These are phyloP conservation scores for Nerophis lumbriciformis DNA, from an alignment of 2,113 vertebrate genomes.

Conservation along the genomic window DNA sequence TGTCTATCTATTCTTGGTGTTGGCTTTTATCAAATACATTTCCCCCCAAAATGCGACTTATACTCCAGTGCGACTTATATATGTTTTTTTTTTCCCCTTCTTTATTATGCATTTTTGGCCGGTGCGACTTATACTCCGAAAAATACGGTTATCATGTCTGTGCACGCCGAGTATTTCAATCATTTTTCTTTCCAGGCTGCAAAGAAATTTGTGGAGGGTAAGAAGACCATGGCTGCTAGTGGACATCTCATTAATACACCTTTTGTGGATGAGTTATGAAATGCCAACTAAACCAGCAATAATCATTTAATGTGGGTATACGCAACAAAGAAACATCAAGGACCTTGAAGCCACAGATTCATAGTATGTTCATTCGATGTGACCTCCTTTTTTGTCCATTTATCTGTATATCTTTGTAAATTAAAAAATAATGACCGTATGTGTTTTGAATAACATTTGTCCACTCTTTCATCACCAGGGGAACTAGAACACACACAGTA, in stretches of 20 bases:
- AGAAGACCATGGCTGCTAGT: conserved; percentile 84
- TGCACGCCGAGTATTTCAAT: background rate
- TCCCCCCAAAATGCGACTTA: too few relatives aligned
- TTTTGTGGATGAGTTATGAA: conserved; percentile 81
- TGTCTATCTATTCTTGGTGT: too few relatives aligned
- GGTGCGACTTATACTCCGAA: too few relatives aligned
- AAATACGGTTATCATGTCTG: too few relatives aligned
- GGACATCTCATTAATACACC: conserved; percentile 82
- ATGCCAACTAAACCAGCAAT: background rate
- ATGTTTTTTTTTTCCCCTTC: too few relatives aligned
- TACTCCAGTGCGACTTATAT: too few relatives aligned
- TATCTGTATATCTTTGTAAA: conserved; percentile 67
- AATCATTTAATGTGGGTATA: background rate
- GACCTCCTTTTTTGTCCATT: conserved; percentile 19
- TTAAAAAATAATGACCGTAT: conserved; percentile 54
- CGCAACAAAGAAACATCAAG: background rate
- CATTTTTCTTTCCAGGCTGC: conserved; percentile 75
- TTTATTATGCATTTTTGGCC: too few relatives aligned
- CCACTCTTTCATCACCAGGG: conserved; percentile 27
- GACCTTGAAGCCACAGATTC: conserved; percentile 16
- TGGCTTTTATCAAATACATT: too few relatives aligned
- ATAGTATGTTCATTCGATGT: conserved; percentile 24
- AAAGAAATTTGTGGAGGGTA: conserved; percentile 83
- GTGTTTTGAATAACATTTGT: conserved; percentile 1
- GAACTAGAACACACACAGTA: conserved; percentile 19